Evolutionary conservation across 2,797 vertebrate species (phyloP), one percentile per base, ranked within the genome.

Genomic region (Anguilla anguilla): DNA sequence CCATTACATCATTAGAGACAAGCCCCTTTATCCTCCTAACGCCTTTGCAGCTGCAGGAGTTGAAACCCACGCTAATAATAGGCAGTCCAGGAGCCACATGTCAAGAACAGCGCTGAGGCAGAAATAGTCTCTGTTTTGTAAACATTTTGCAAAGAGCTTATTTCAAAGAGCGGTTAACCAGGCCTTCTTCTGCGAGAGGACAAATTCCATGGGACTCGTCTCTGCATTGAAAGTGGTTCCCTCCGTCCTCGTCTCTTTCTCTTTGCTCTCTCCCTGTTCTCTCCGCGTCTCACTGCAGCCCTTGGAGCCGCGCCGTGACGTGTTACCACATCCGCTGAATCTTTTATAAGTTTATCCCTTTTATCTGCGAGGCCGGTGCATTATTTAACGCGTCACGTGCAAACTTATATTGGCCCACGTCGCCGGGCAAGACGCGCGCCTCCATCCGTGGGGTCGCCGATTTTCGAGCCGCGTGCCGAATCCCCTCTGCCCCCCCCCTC

Each of bases 301-400:
- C 22, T 64, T 15, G 53, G 74, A 77, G 86, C 89, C 90, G 86
- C 83, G 89, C 90, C 61, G 84, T 94, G 95, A 94, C 93, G 92
- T 92, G 86, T 81, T 93, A 88, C 89, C 87, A 87, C 89, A 86
- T 74, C 87, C 88, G 92, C 92, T 96, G 87, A 93, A 96, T 95
- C 90, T 96, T 96, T 95, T 92, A 95, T 95, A 89, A 95, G 95
- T 95, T 96, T 96, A 95, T 95, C 94, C 92, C 91, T 95, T 95
- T 94, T 94, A 95, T 95, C 93, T 94, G 91, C 86, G 86, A 87
- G 90, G 85, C 92, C 93, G 91, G 90, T 95, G 90, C 94, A 93
- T 96, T 94, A 95, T 95, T 95, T 88, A 95, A 93, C 91, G 88
- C 91, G 91, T 91, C 88, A 89, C 91, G 91, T 90, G 91, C 89